These are phyloP conservation scores for Drosophila kurseongensis DNA, from an alignment of 1,140 invertebrate genomes.

Conservation along the genomic window DNA sequence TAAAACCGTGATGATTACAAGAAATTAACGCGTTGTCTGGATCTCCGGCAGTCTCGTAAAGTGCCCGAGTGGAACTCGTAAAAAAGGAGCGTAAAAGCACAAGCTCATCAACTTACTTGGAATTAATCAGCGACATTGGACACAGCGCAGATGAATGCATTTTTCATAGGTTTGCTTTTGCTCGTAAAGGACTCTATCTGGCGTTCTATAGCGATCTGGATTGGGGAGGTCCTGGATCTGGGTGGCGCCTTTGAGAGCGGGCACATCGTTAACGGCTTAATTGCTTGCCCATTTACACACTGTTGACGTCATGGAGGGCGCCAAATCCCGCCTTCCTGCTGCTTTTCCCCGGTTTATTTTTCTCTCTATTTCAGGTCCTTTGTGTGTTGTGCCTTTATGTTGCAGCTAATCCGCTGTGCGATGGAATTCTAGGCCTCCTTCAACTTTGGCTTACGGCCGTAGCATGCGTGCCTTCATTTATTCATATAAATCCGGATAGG, in stretches of 20 bases:
- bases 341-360: background rate
- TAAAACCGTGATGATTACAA: constrained; percentile 34
- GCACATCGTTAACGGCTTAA: constrained; percentile 81
- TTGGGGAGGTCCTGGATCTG: constrained; percentile 27
- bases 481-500: constrained; percentile 69
- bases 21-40: constrained; percentile 32
- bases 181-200: constrained; percentile 44
- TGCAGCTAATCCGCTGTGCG: constrained; percentile 70
- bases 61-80: constrained; percentile 31
- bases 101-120: constrained; percentile 73
- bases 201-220: constrained; percentile 8
- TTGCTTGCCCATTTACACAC: constrained; percentile 72
- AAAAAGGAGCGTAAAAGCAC: constrained; percentile 41
- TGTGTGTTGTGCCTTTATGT: constrained; percentile 54
- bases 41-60: constrained; percentile 29
- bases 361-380: constrained; percentile 12
- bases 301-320: constrained; percentile 61
- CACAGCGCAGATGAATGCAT: constrained; percentile 51
- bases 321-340: constrained; percentile 51
- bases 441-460: constrained; percentile 33
- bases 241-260: constrained; percentile 58
- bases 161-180: constrained; percentile 59
- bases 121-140: constrained; percentile 75
- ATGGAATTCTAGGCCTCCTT: constrained; percentile 45
- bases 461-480: constrained; percentile 67